These are phyloP conservation scores for Philaenus spumarius DNA, from an alignment of 1,140 invertebrate species.

Conservation along the genomic window DNA sequence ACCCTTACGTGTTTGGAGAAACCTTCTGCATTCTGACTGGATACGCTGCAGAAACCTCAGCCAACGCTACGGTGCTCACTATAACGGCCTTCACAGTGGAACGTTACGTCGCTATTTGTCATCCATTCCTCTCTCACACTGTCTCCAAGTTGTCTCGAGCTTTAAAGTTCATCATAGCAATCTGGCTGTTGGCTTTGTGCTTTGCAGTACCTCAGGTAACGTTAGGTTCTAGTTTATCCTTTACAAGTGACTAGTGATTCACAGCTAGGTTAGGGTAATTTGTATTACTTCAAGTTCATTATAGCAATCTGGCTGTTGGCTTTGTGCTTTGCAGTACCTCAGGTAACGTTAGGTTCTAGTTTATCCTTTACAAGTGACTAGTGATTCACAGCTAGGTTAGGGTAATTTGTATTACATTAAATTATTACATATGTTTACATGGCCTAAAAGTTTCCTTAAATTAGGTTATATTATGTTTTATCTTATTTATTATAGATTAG, in stretches of 20 bases:
- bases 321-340: constrained; percentile 67
- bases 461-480: no score
- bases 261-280: no score
- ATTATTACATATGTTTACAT: no score
- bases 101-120: constrained; percentile 90
- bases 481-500: no score
- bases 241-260: no score
- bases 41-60: constrained; percentile 80
- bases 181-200: constrained; percentile 63
- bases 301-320: constrained; percentile 63
- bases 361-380: no score
- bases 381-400: no score
- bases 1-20: constrained; percentile 83
- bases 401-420: no score
- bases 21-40: constrained; percentile 78
- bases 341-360: no score
- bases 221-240: no score
- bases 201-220: constrained; percentile 64
- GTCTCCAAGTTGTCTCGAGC: constrained; percentile 71
- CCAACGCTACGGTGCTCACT: constrained; percentile 88
- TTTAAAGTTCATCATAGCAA: constrained; percentile 53
- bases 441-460: no score
- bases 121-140: constrained; percentile 81
- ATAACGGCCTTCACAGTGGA: constrained; percentile 93
- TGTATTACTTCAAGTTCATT: no score